Base-by-base conservation (phyloP, 2,797 vertebrate genomes). In the Schizothorax lantsangensis region DNA sequence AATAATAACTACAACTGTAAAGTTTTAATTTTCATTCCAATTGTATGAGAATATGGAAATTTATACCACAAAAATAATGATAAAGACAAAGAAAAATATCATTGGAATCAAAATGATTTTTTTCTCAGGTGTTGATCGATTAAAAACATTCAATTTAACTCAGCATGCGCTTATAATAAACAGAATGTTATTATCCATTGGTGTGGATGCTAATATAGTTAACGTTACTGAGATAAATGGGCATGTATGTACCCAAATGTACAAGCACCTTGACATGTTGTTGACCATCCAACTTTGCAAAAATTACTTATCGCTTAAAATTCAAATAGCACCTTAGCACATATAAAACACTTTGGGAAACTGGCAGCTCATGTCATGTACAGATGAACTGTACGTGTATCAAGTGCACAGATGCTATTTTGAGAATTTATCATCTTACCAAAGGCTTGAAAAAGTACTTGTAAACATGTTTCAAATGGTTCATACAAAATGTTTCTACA, bases 341-440 rank as follows among this genome's bases (percentile, higher is more conserved):
- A 78, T n/a, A 38, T 17, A 52, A 38, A 78, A 59, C 49, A 59
- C 30, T 52, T 30, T 49, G 9, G 14, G 38, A 84, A 26, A 75
- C 8, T 77, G 21, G 6, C 59, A 49, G 43, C 12, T 77, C 26
- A 11, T 30, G 36, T 12, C 33, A 54, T 64, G 26, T 84, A 47
- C 23, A 68, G 5, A 66, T 15, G 72, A 77, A 66, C 43, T 26
- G 74, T 17, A 21, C 1, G 10, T 11, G 59, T 49, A 38, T 77
- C 68, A 54, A 54, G 21, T 57, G 15, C n/a, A 45, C 40, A 62
- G 43, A 81, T 62, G 26, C 40, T 62, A 84, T 59, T 75, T 36
- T 62, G 26, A 68, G 40, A 52, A 40, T 78, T 15, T 30, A 30
- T 83, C 9, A 43, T 21, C 68, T 73, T 64, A 64, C 21, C 2